Conservation (phyloP, 2,888 invertebrate genomes). For the Scaptomyza caliginosa region DNA sequence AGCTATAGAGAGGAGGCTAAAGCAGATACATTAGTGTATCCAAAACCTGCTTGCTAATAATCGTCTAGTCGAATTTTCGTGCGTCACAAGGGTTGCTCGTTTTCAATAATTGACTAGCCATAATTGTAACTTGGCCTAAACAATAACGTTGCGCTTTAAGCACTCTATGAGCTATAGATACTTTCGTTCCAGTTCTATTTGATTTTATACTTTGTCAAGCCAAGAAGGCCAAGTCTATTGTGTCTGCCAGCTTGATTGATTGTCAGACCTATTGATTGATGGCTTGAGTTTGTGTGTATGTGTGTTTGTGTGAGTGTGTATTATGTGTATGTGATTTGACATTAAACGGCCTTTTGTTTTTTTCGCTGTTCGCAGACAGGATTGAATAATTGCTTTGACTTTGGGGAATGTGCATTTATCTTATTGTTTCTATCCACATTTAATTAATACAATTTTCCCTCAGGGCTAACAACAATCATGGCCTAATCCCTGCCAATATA, state of each 20-base stretch:
- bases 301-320: no score
- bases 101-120: slow-evolving; percentile 62
- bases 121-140: slow-evolving; percentile 48
- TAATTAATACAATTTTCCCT: slow-evolving; percentile 40
- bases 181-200: slow-evolving; percentile 6
- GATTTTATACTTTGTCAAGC: slow-evolving; percentile 32
- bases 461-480: background rate
- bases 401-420: slow-evolving; percentile 27
- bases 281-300: slow-evolving; percentile 34
- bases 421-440: slow-evolving; percentile 47
- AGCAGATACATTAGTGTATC: slow-evolving; percentile 28
- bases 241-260: slow-evolving; percentile 37
- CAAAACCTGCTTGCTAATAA: slow-evolving; percentile 24
- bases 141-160: slow-evolving; percentile 3
- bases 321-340: slow-evolving; percentile 42
- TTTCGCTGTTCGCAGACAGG: slow-evolving; percentile 19
- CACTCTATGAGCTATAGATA: slow-evolving; percentile 5
- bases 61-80: slow-evolving; percentile 7
- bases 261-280: slow-evolving; percentile 59
- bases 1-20: slow-evolving; percentile 4
- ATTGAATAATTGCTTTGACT: slow-evolving; percentile 39
- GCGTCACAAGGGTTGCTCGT: slow-evolving; percentile 39
- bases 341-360: slow-evolving; percentile 28
- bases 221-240: slow-evolving; percentile 16
- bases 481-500: slow-evolving; percentile 20